Base-by-base conservation (phyloP, 2,113 vertebrate genomes). In the Seriola aureovittata region DNA sequence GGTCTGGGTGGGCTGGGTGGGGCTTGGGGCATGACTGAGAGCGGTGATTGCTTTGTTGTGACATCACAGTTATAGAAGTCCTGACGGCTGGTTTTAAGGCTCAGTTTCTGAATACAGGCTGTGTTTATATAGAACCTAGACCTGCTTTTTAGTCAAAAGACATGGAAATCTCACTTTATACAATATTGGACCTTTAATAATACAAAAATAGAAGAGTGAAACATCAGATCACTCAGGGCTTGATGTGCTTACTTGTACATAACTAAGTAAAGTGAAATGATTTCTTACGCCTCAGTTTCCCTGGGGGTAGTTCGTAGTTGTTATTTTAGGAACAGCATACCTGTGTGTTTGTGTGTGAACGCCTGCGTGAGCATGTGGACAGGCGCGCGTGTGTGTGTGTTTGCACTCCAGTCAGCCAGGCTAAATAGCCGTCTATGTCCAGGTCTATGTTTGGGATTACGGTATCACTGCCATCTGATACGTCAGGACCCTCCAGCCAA, bases 381-480 rank as follows among this genome's bases (percentile, higher is more conserved):
- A n/a, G 23, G 64, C 9, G 40, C 29, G 64, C 8, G 40, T 54
- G 8, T 55, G 21, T 25, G n/a, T 55, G n/a, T 54, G 50, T n/a
- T 7, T 8, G 7, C 3, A 7, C 57, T 38, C 62, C 38, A 42
- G 57, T 78, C 72, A 86, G 36, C 78, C 84, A 65, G 73, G 70
- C 78, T 88, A 89, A 88, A 88, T 65, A 88, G 79, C 66, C 40
- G 40, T 75, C 55, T 42, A 42, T 42, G 40, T 42, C 52, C 1
- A 0, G 36, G 32, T 85, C 89, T 88, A 79, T 82, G 81, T 84
- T 81, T 86, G 80, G 64, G 81, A 81, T 84, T 59, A 66, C 54
- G 48, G 44, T 75, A 58, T 86, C 54, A 38, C 44, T 79, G 81
- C 78, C 83, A 29, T 89, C 81, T 91, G 72, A 21, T 82, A 82